Evolutionary conservation across 2,888 invertebrate genomes (phyloP).

Genomic region (Antheraea yamamai): DNA sequence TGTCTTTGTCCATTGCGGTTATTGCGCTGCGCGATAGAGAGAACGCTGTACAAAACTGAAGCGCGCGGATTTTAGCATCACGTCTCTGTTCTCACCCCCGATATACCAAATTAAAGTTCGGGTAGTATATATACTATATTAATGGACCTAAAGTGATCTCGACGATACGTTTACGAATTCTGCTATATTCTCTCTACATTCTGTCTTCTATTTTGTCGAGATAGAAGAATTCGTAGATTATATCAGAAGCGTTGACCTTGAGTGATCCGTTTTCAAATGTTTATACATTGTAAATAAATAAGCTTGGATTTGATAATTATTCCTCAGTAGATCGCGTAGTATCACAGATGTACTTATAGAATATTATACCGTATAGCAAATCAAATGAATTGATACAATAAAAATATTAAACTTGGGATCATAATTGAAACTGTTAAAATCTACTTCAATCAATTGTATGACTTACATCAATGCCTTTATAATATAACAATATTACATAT

Average conservation of each 20-base stretch:
- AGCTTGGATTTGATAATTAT: constrained; percentile 73
- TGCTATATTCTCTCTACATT: constrained; percentile 42
- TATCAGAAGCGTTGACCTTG: background rate
- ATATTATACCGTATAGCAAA: background rate
- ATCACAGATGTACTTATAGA: constrained; percentile 26
- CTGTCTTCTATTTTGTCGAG: background rate
- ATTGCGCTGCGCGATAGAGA: no score
- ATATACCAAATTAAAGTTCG: no score
- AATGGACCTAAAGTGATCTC: background rate
- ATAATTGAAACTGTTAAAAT: background rate
- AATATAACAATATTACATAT: background rate
- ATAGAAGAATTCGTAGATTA: constrained; percentile 4
- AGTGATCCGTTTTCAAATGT: background rate
- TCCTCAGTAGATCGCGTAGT: constrained; percentile 79
- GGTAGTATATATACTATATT: no score
- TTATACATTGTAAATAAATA: constrained; percentile 44
- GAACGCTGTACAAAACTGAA: no score
- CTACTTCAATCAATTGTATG: background rate
- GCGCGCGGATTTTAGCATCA: no score
- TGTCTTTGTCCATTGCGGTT: no score
- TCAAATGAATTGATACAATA: background rate
- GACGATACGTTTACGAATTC: background rate
- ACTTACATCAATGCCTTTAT: background rate
- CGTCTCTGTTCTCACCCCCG: no score
- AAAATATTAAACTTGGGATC: background rate